Conservation (phyloP, 2,113 vertebrate species). For the Trogon melanurus region DNA sequence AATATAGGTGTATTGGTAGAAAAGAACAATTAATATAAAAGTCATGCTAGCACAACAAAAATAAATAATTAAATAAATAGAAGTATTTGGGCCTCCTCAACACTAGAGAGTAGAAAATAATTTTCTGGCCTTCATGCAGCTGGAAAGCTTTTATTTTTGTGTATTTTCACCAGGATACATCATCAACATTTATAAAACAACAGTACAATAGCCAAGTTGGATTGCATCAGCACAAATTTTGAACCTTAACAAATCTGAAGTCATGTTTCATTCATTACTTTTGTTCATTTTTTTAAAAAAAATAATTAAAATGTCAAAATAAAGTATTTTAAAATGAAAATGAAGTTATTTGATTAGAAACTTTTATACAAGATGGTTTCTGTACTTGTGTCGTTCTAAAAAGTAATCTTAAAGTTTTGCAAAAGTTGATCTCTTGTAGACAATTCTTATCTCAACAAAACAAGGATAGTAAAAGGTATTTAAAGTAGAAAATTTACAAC, state of each 20-base stretch:
- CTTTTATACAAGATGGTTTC: not conserved
- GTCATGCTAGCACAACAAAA: accelerated
- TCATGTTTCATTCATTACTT: not conserved
- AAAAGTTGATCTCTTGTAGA: not conserved
- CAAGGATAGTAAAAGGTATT: not conserved
- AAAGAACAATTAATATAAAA: not conserved
- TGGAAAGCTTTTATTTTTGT: not conserved
- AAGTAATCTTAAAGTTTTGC: not conserved
- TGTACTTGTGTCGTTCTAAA: not conserved
- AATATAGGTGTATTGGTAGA: not conserved
- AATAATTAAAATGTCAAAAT: not conserved
- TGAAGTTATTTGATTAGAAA: not conserved
- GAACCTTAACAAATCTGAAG: not conserved
- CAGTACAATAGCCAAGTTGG: not conserved
- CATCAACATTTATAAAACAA: not conserved
- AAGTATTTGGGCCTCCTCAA: accelerated
- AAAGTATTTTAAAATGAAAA: not conserved
- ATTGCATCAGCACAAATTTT: not conserved
- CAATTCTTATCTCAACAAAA: not conserved
- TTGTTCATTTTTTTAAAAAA: not conserved
- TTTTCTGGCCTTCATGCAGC: not conserved
- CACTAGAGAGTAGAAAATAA: not conserved
- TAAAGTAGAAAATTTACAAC: not conserved
- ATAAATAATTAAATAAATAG: no score
- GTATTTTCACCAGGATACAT: not conserved